Base-by-base conservation (phyloP, 2,888 invertebrate genomes). In the Drosophila siamana region DNA sequence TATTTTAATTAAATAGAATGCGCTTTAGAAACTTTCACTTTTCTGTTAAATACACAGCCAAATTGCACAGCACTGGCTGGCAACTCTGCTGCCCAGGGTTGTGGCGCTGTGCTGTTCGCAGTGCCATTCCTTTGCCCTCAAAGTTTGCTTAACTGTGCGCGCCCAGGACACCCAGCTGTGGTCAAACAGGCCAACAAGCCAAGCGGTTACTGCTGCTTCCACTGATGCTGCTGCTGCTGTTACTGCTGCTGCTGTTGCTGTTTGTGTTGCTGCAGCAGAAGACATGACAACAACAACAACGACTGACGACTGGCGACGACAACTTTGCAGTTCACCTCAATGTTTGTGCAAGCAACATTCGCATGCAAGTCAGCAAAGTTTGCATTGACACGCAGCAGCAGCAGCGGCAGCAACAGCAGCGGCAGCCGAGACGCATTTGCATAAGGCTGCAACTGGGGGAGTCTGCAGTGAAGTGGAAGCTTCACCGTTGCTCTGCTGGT, bases 301-400 rank as follows among this genome's bases (percentile, higher is more conserved):
- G 6, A 41, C 56, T 33, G 40, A 33, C 70, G 57, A 69, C 60
- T 61, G 78, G 66, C 75, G 73, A 71, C 69, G 81, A 88, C 87
- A 88, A 88, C 87, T 88, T 86, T 84, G 71, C 80, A 88, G 85
- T 88, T 78, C 85, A 80, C 89, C 85, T 87, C 89, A 89, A 88
- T 89, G 89, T 90, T 91, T 90, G 88, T 87, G 79, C 76, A 90
- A 87, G 83, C 80, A 90, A 88, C 85, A 90, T 89, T 90, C 87
- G 83, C 85, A 90, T 90, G 90, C 90, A 90, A 85, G 89, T 86
- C 89, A 89, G 86, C 86, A 84, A 88, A 88, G 89, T 90, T 91
- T 88, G 90, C 90, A 85, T 89, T 89, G 88, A 91, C 90, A 91
- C 90, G 88, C 88, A 86, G 84, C 82, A 85, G 67, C 85, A 88